A percentile compares a stretch with the other conserved stretches of the same genome.
Conservation (phyloP, 2,797 vertebrate genomes). For the Manis pentadactyla region DNA sequence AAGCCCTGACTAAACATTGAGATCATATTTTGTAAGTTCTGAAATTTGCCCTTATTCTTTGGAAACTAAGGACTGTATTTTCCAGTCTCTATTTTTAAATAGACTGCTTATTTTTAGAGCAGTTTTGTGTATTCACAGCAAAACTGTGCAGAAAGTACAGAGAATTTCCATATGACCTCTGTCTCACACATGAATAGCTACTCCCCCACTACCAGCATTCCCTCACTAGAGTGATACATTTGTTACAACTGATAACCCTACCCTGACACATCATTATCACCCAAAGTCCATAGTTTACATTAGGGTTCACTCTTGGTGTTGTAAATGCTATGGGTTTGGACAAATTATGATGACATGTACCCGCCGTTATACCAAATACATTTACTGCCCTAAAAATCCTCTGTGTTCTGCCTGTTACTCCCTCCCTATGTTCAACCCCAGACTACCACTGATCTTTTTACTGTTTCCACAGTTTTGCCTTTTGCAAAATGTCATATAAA, state of each 20-base stretch:
- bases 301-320: background rate
- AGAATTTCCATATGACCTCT: background rate
- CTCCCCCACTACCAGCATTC: background rate
- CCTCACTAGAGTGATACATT: background rate
- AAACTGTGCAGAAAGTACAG: no score
- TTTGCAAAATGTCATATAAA: background rate
- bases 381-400: background rate
- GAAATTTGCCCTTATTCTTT: conserved; percentile 27
- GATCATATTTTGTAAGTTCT: conserved; percentile 38
- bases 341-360: no score
- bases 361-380: no score
- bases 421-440: background rate
- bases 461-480: background rate
- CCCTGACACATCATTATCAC: background rate
- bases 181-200: background rate
- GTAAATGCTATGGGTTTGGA: background rate
- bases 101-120: background rate
- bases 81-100: background rate
- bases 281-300: background rate
- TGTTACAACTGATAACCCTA: background rate
- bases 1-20: conserved; percentile 21
- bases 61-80: conserved; percentile 30
- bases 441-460: background rate
- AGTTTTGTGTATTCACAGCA: conserved; percentile 2
- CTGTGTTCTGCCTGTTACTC: background rate